phyloP scores from a whole-genome alignment of 92 coral and sea anemone genomes.

The Blastomussa wellsi region DNA sequence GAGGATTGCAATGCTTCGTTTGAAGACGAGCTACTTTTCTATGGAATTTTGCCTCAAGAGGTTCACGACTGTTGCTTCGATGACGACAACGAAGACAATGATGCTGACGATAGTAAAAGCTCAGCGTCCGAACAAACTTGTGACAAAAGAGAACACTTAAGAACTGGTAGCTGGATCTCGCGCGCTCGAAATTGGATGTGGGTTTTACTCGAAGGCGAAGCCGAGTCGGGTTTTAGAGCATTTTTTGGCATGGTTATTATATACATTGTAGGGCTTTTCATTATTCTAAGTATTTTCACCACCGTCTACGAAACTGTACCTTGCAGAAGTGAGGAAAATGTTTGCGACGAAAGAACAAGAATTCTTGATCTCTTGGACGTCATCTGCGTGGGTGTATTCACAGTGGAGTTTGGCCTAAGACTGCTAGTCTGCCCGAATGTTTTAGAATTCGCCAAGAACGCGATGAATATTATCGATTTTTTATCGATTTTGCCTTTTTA shows the following conservation, averaged over 20 bases:
- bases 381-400: conserved; percentile 81
- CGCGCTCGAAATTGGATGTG: conserved; percentile 72
- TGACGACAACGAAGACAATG: conserved; percentile 73
- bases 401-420: conserved; percentile 77
- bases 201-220: conserved; percentile 79
- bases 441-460: conserved; percentile 65
- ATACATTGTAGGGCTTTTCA: conserved; percentile 85
- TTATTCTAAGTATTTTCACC: conserved; percentile 88
- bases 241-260: conserved; percentile 72
- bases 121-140: conserved; percentile 35
- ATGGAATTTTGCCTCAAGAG: conserved; percentile 82
- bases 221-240: conserved; percentile 71
- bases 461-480: conserved; percentile 89
- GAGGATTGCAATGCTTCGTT: conserved; percentile 90
- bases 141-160: background rate
- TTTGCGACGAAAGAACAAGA: conserved; percentile 65
- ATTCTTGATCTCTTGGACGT: conserved; percentile 76
- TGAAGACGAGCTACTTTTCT: conserved; percentile 83
- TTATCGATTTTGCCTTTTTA: conserved; percentile 90
- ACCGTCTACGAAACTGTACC: conserved; percentile 95
- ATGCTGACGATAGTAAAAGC: conserved; percentile 57
- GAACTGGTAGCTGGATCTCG: conserved; percentile 26
- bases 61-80: conserved; percentile 95
- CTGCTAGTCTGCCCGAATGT: conserved; percentile 73
- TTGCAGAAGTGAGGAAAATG: conserved; percentile 60